Evolutionary conservation across 2,113 vertebrate species (phyloP), one percentile per base, ranked within the genome.

Genomic region (Elephas maximus): DNA sequence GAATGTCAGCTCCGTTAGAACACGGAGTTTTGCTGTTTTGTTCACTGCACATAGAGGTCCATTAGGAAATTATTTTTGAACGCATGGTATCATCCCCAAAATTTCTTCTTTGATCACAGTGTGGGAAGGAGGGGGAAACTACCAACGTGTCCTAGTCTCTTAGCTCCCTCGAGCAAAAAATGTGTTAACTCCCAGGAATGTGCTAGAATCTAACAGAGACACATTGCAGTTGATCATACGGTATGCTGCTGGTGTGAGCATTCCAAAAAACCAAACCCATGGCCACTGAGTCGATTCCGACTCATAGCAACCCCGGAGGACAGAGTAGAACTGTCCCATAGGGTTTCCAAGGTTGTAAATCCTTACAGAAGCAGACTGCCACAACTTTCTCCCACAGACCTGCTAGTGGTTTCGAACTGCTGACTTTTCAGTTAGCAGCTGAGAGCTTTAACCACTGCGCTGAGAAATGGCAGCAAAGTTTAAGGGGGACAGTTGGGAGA

Each of bases 1-100:
- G 86, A 79, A 91, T 89, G 94, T 76, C 67, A 84, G 89, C 82
- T 96, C 74, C 23, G 11, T 76, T 26, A 93, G 84, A 79, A 77
- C 2, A 77, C 21, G 48, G 33, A 10, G n/a, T 81, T 90, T 87
- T 87, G 26, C 7, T 71, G 51, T 90, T 90, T 82, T 77, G 18
- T 45, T 88, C 65, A 7, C 41, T 63, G 69, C 45, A 21, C 21
- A 1, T 9, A n/a, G 63, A 87, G 20, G 80, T 65, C 84, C 0
- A 0, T n/a, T 62, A 79, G 80, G 63, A 93, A 88, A 77, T 12
- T 24, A 30, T 28, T 73, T 92, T 65, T 77, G 80, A 92, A 73
- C 12, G 20, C 67, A 48, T 41, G 10, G 57, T 37, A 73, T 24
- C 0, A 0, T 53, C 48, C 48, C 80, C 79, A 84, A 77, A 41